A percentile compares a stretch with the other conserved stretches of the same genome.
Evolutionary conservation across 2,888 invertebrate genomes (phyloP).

Genomic region (Tiliacea aurago): DNA sequence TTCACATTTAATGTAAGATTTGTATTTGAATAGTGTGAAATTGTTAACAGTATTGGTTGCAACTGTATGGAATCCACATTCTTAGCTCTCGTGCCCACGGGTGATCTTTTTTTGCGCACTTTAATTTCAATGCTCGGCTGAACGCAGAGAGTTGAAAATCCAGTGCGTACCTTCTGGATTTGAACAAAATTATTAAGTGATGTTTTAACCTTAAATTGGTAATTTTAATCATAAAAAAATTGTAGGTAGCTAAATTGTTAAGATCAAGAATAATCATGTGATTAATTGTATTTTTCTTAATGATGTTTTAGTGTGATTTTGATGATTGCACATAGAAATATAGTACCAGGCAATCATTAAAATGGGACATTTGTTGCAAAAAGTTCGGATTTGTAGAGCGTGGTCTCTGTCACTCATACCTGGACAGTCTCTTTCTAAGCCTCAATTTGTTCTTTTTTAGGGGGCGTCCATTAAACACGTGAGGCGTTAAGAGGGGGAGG

Average conservation of each 20-base stretch:
- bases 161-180: no score
- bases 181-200: neutral
- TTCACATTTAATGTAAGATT: no score
- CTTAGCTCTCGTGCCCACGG: no score
- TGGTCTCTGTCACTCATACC: neutral
- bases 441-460: neutral
- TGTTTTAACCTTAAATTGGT: neutral
- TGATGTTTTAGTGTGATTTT: neutral
- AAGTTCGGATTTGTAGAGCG: neutral
- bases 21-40: conserved; percentile 2
- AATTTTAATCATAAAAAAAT: neutral
- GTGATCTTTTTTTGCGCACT: no score
- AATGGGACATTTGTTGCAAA: neutral
- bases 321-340: neutral
- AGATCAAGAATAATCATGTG: conserved; percentile 5
- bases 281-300: neutral
- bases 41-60: neutral
- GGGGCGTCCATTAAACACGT: no score
- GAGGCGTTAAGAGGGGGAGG: no score
- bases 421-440: neutral
- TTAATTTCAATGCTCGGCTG: no score
- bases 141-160: no score
- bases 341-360: neutral
- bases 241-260: neutral
- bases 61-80: neutral